Evolutionary conservation across 2,797 vertebrate species (phyloP), one percentile per base, ranked within the genome.

Genomic region (Spea hammondii): DNA sequence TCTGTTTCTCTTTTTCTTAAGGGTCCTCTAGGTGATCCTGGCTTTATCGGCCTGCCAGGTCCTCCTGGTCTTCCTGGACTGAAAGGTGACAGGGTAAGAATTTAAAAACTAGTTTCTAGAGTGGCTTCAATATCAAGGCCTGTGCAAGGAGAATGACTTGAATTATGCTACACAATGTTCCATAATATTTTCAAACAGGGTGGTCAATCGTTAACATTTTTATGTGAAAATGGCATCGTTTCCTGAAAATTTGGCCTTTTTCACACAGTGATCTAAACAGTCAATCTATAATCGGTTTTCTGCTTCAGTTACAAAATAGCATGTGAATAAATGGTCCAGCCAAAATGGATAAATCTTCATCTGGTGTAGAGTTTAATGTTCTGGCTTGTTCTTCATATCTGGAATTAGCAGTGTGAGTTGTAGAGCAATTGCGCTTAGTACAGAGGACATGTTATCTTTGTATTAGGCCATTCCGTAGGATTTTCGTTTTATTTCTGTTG

Each of bases 41-140:
- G 98, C 32, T 93, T 98, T 70, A 93, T 95, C 77, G 98, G 98
- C 84, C 85, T 99, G 73, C 95, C 98, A 66, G 98, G 98, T 66
- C 94, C 97, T 72, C 84, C 94, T 79, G 98, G 98, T 17, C 84
- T 95, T 50, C 95, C 94, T 72, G 98, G 98, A 83, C 84, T 90
- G 80, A 97, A 95, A 90, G 98, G 98, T 84, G 95, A 97, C 78
- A 92, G 96, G 94, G 98, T 99, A 94, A 95, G 93, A 79, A 51
- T 2, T 64, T 65, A 6, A 6, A 12, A 62, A 57, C 5, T 13
- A n/a, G n/a, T 57, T 10, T 13, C 12, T 57, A 57, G 55, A 57
- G 10, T 8, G n/a, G 5, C 6, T 14, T 62, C 10, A 7, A 4
- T 62, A 44, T 32, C 14, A 17, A 32, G n/a, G 6, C 5, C 59